Evolutionary conservation across 2,888 invertebrate species (phyloP).

Genomic region (Pristionchus arcanus): DNA sequence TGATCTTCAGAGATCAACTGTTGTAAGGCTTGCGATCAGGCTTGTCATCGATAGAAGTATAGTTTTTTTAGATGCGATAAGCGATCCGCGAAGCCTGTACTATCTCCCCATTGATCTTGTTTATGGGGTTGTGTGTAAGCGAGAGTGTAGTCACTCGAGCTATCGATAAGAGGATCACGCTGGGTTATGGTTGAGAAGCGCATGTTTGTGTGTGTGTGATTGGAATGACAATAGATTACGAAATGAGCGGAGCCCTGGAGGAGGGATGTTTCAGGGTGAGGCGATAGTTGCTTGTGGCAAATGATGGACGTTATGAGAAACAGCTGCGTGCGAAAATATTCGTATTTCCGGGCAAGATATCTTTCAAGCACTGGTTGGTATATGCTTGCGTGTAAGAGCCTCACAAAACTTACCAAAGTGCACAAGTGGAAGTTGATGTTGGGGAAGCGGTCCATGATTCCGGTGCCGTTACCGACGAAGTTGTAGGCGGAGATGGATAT

Average conservation of each 20-base stretch:
- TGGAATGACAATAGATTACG: neutral
- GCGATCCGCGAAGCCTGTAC: neutral
- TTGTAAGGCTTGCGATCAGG: neutral
- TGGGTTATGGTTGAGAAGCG: too few species aligned
- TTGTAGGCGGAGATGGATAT: conserved; percentile 89
- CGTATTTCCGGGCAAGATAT: too few species aligned
- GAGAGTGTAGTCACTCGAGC: neutral
- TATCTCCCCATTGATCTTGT: neutral
- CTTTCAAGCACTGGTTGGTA: too few species aligned
- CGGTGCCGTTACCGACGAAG: conserved; percentile 86
- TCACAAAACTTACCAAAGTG: conserved; percentile 60
- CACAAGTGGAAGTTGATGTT: conserved; percentile 67
- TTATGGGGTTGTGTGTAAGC: neutral
- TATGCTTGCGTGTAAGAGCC: too few species aligned
- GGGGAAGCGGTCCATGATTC: conserved; percentile 80
- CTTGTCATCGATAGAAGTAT: too few species aligned
- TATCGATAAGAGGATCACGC: neutral
- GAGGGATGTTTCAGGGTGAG: neutral
- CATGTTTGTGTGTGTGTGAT: conserved; percentile 7
- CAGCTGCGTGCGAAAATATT: too few species aligned
- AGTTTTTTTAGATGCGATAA: too few species aligned
- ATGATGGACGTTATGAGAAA: neutral
- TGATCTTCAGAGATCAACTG: too few species aligned
- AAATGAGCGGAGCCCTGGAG: neutral
- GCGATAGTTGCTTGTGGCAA: neutral